A percentile compares a stretch with the other conserved stretches of the same genome.
Evolutionary conservation across 2,888 invertebrate species (phyloP).

Genomic region (Apodemia duryi): DNA sequence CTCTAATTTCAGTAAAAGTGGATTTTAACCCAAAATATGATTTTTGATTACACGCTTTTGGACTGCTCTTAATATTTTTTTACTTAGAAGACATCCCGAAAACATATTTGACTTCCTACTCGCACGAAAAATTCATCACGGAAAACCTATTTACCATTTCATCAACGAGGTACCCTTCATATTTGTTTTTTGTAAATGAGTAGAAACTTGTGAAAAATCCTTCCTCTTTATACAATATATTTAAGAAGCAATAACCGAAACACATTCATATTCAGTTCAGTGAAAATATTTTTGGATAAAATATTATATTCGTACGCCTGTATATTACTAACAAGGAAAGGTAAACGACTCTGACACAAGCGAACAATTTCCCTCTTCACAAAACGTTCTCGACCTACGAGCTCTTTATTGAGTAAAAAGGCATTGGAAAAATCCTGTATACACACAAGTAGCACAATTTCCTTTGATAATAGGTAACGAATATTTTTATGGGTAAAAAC

Average conservation of each 20-base stretch:
- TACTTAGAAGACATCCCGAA: too few relatives aligned
- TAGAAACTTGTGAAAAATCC: neutral
- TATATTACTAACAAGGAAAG: constrained; percentile 6
- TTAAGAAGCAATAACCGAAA: neutral
- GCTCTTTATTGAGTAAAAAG: constrained; percentile 40
- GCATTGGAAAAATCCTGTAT: constrained; percentile 1
- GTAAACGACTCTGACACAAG: constrained; percentile 15
- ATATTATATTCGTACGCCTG: constrained; percentile 3
- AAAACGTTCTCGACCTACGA: constrained; percentile 35
- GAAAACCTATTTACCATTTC: too few relatives aligned
- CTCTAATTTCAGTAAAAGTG: too few relatives aligned
- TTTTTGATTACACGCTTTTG: too few relatives aligned
- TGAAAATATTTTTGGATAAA: constrained; percentile 10
- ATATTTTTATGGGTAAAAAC: neutral
- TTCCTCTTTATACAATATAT: neutral
- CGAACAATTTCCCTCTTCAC: constrained; percentile 21
- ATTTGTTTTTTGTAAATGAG: too few relatives aligned
- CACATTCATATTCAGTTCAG: constrained; percentile 3
- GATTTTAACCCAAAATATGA: too few relatives aligned
- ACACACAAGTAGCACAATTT: neutral
- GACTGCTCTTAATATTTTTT: too few relatives aligned
- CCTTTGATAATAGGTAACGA: constrained; percentile 1
- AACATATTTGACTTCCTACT: too few relatives aligned
- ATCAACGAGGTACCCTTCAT: too few relatives aligned
- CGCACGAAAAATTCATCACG: too few relatives aligned